phyloP scores from a whole-genome alignment of 2,888 invertebrate species.

The Kryphioiulus occultus region DNA sequence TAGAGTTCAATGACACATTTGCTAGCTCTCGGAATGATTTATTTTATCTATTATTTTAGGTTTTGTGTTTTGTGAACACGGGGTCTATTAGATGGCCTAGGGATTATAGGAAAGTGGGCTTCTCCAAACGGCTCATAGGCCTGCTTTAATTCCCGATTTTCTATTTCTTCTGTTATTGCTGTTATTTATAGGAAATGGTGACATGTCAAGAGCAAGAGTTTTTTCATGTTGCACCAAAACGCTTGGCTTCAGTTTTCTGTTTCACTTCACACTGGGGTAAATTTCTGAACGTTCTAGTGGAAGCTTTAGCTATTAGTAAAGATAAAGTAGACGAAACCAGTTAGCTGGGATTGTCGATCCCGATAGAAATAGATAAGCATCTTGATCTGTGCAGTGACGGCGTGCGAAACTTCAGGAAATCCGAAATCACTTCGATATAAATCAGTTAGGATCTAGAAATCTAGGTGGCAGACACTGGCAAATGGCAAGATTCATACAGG shows the following conservation, averaged over 20 bases:
- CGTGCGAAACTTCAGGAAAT: conserved; percentile 35
- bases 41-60: no score
- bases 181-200: no score
- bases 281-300: background rate
- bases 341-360: background rate
- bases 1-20: no score
- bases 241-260: background rate
- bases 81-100: no score
- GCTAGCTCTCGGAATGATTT: no score
- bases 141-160: no score
- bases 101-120: no score
- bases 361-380: background rate
- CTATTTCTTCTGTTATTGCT: no score
- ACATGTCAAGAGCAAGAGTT: no score
- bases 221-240: background rate
- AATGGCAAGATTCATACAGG: background rate
- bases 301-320: background rate
- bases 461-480: conserved; percentile 1
- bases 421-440: conserved; percentile 36
- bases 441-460: conserved; percentile 27
- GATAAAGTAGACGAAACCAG: conserved; percentile 21
- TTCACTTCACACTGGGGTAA: background rate
- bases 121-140: no score
- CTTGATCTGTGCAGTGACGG: conserved; percentile 29
- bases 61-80: no score